Percentiles rank a stretch among this genome's conserved stretches.
Evolutionary conservation across 2,888 invertebrate genomes (phyloP).

Genomic region (Thymelicus sylvestris): DNA sequence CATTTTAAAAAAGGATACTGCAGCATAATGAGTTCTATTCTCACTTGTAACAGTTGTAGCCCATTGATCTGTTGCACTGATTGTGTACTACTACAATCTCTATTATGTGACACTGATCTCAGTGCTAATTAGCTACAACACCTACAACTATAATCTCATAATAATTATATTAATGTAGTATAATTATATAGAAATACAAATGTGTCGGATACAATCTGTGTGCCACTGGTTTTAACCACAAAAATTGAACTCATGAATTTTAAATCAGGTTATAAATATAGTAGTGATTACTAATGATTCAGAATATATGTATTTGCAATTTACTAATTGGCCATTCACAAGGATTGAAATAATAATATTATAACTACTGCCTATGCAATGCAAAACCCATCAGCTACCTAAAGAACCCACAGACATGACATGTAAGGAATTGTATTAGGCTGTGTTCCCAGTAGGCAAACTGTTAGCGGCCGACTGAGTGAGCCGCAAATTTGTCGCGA

Average conservation of each 20-base stretch:
- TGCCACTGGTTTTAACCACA: background rate
- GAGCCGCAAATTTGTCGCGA: no score
- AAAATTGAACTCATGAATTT: no score
- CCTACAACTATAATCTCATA: background rate
- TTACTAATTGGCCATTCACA: background rate
- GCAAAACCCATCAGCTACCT: background rate
- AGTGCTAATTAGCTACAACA: background rate
- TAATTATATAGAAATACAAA: background rate
- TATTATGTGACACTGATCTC: background rate
- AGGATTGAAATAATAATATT: background rate
- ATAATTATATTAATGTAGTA: background rate
- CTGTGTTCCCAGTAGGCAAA: no score
- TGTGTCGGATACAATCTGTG: no score
- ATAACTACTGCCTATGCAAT: background rate
- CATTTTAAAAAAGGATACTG: no score
- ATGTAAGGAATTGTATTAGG: constrained; percentile 4
- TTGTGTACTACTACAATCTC: background rate
- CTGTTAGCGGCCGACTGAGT: no score
- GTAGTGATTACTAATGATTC: background rate
- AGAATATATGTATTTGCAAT: background rate
- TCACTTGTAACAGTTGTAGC: no score
- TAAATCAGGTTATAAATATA: background rate
- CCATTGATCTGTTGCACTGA: no score
- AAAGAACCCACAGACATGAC: background rate
- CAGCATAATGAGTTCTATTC: no score